A percentile compares a stretch with the other conserved stretches of the same genome.
Evolutionary conservation across 2,113 vertebrate genomes (phyloP).

Genomic region (Antidorcas marsupialis): DNA sequence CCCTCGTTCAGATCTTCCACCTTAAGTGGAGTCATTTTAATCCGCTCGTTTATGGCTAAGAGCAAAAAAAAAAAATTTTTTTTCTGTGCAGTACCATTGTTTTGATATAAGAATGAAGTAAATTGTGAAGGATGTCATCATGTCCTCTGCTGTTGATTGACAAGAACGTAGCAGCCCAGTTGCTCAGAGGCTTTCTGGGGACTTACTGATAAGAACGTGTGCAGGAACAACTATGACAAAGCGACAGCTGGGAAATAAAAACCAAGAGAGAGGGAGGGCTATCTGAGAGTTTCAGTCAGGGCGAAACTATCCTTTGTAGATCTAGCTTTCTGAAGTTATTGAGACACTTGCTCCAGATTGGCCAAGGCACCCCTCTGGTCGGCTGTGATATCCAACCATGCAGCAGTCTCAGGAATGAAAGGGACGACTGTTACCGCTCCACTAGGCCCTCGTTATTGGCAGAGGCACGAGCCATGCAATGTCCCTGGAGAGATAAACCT

Average conservation of each 20-base stretch:
- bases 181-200: background rate
- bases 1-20: background rate
- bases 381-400: background rate
- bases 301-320: background rate
- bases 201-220: background rate
- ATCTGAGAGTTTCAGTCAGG: background rate
- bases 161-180: background rate
- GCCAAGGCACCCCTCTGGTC: background rate
- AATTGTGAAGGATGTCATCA: background rate
- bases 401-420: background rate
- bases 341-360: background rate
- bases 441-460: background rate
- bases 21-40: background rate
- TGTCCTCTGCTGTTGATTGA: background rate
- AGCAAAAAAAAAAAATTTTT: background rate
- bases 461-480: background rate
- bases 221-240: background rate
- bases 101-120: background rate
- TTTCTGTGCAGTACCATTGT: background rate
- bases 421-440: background rate
- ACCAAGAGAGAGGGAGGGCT: background rate
- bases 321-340: background rate
- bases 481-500: background rate
- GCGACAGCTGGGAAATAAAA: background rate
- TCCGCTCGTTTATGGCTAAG: background rate